Evolutionary conservation across 2,888 invertebrate genomes (phyloP), one percentile per base, ranked within the genome.

Genomic region (Drosophila parthenogenetica): DNA sequence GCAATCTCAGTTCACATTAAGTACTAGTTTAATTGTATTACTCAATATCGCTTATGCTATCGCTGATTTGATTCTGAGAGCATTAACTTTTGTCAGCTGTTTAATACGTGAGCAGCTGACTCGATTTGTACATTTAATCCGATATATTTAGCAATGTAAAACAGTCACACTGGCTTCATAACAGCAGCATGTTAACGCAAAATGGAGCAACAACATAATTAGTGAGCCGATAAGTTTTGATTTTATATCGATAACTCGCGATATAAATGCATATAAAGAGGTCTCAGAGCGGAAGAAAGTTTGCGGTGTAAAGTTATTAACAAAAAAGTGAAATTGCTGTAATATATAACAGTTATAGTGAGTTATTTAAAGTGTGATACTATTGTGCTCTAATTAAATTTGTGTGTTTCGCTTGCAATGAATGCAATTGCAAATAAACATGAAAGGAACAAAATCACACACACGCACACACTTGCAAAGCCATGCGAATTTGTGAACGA

Each of bases 21-120:
- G 76, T 76, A 76, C 76, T 65, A 73, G 46, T 57, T 69, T 75
- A 82, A 85, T 79, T 85, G 77, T 81, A 81, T 81, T 81, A 81
- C 74, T 83, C 87, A 81, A 81, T 86, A 73, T 84, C 84, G 82
- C 82, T 75, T 73, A 78, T 80, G 83, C 64, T 80, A 78, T 84
- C 79, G 76, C 73, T 68, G 57, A 60, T 78, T 77, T 64, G 64
- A 62, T 77, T 77, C 48, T 59, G 64, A 69, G 78, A 75, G 75
- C 78, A 75, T 75, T 75, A 60, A 63, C 73, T 77, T 73, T 22
- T 11, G 37, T 25, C 75, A 75, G 78, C 78, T 75, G 75, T 51
- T 54, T 25, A 11, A 32, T 69, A 35, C 53, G 19, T 43, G 43
- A 66, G 49, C 74, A 76, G 74, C 77, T 75, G 75, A 45, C 19